A percentile compares a stretch with the other conserved stretches of the same genome.
Evolutionary conservation across 2,797 vertebrate species (phyloP).

Genomic region (Cossypha heuglini): DNA sequence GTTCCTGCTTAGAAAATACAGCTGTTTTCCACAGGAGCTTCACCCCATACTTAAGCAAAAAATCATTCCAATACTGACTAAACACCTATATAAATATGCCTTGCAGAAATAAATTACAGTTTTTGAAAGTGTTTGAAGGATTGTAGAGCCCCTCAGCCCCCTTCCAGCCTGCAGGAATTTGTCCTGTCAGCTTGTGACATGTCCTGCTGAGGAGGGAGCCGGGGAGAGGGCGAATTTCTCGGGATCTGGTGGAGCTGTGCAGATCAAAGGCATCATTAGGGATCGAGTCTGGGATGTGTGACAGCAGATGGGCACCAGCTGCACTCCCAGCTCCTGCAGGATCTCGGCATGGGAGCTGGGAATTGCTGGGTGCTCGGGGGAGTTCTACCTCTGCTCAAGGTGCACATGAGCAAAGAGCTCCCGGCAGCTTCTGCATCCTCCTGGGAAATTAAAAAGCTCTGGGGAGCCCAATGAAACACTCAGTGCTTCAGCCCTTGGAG

Average conservation of each 20-base stretch:
- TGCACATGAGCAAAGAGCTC: neutral
- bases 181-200: neutral
- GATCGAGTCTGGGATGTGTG: neutral
- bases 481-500: neutral
- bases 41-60: neutral
- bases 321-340: neutral
- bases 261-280: neutral
- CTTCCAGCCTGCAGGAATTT: neutral
- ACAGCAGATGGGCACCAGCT: neutral
- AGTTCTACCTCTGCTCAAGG: neutral
- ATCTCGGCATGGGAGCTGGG: neutral
- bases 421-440: neutral
- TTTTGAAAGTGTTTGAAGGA: neutral
- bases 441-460: neutral
- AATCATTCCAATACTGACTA: neutral
- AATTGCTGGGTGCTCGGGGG: neutral
- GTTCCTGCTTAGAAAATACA: neutral
- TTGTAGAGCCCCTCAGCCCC: neutral
- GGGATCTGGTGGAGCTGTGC: neutral
- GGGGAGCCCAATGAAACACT: fast-evolving
- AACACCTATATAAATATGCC: neutral
- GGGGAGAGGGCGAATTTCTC: neutral
- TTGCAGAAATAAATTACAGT: neutral
- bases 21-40: neutral
- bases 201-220: neutral